These are phyloP conservation scores for Parazoanthus darwini DNA, from an alignment of 92 coral and sea anemone genomes.

Conservation along the genomic window DNA sequence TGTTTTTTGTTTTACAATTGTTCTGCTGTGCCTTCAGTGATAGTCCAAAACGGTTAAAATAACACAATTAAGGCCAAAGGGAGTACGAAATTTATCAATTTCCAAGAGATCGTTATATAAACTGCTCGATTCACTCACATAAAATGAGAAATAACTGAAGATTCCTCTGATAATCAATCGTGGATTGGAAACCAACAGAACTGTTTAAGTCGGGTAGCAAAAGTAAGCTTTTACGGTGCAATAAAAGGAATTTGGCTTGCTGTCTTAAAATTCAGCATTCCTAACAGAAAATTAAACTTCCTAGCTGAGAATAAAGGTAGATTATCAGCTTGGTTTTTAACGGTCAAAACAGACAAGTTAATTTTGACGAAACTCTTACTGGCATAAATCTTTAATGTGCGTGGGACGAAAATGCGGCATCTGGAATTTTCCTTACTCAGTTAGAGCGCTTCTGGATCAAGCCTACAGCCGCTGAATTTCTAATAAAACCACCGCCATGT, in stretches of 20 bases:
- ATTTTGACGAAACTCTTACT: neutral
- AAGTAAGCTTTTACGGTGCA: neutral
- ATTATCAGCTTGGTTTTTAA: neutral
- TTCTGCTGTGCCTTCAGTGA: neutral
- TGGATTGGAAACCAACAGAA: neutral
- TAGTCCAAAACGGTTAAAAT: conserved; percentile 10
- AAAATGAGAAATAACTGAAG: neutral
- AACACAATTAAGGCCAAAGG: neutral
- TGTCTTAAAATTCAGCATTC: neutral
- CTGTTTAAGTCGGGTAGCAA: no score
- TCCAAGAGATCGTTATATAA: neutral
- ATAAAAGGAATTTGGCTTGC: neutral
- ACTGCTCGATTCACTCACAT: neutral
- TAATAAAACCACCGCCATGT: neutral
- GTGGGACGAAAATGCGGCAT: conserved; percentile 3
- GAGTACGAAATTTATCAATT: neutral
- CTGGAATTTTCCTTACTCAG: neutral
- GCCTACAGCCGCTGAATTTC: neutral
- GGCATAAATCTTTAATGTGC: conserved; percentile 36
- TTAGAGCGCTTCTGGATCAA: neutral
- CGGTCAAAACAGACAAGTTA: neutral
- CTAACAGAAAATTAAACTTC: neutral
- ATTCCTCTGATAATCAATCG: neutral
- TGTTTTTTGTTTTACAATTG: neutral
- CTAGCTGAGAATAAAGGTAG: neutral